Evolutionary conservation across 2,113 vertebrate species (phyloP).

Genomic region (Eidolon helvum): DNA sequence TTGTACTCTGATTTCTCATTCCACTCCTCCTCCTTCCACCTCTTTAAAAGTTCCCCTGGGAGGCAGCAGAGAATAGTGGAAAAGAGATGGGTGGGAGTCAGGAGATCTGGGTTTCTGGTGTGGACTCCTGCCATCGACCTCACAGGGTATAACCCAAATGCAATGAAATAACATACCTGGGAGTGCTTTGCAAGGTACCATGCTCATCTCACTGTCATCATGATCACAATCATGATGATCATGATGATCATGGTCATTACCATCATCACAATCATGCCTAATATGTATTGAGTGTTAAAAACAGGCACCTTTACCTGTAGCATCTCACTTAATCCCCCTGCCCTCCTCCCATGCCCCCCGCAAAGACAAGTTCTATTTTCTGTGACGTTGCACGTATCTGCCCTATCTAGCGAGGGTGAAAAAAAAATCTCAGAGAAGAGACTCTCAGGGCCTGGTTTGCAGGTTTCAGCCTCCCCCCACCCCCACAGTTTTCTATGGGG

Average conservation of each 20-base stretch:
- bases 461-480: background rate
- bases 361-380: background rate
- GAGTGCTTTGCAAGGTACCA: background rate
- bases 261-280: background rate
- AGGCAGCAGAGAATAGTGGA: background rate
- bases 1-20: background rate
- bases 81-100: background rate
- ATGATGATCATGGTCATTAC: too few relatives aligned
- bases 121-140: background rate
- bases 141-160: background rate
- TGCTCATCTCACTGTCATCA: background rate
- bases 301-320: background rate
- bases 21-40: background rate
- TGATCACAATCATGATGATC: background rate
- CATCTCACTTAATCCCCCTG: background rate
- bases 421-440: background rate
- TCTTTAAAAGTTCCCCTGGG: background rate
- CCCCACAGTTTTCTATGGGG: fast-evolving
- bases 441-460: background rate
- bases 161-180: background rate
- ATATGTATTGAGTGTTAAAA: background rate
- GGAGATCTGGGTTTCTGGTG: background rate
- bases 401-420: background rate
- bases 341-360: too few relatives aligned
- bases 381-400: background rate